A percentile compares a stretch with the other conserved stretches of the same genome.
Conservation (phyloP, 2,888 invertebrate genomes). For the Brachyptera putata region DNA sequence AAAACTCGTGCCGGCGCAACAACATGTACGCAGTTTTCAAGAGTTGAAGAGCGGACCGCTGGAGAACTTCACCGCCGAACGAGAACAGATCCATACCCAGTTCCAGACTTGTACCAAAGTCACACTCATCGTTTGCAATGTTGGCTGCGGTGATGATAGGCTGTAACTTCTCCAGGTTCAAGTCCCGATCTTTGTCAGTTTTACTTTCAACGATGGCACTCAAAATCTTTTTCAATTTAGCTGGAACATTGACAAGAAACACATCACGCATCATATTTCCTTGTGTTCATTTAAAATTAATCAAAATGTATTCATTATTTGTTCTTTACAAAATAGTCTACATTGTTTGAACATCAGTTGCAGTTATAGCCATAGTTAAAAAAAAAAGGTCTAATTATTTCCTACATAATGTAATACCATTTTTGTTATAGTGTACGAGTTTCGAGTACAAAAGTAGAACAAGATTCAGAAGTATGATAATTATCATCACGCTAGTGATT, state of each 20-base stretch:
- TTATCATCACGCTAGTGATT: no score
- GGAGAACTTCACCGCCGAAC: conserved; percentile 65
- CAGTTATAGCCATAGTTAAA: no score
- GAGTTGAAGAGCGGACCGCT: conserved; percentile 59
- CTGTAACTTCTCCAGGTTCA: conserved; percentile 65
- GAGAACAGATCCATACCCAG: conserved; percentile 81
- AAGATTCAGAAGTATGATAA: no score
- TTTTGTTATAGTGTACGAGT: no score
- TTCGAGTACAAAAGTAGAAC: no score
- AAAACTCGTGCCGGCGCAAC: conserved; percentile 66
- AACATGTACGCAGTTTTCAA: conserved; percentile 72
- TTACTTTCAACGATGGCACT: conserved; percentile 58
- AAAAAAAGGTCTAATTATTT: no score
- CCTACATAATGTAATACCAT: no score
- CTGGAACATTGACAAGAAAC: conserved; percentile 46
- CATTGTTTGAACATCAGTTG: no score
- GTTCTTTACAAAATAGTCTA: no score
- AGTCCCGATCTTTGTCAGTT: conserved; percentile 55
- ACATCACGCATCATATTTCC: no score
- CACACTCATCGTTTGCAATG: conserved; percentile 91
- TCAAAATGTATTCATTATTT: no score
- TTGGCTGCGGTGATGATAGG: conserved; percentile 77
- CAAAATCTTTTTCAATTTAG: conserved; percentile 63
- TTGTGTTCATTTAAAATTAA: no score
- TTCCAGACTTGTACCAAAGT: conserved; percentile 90